These are phyloP conservation scores for Macaria notata DNA, from an alignment of 2,888 invertebrate species.

Conservation along the genomic window DNA sequence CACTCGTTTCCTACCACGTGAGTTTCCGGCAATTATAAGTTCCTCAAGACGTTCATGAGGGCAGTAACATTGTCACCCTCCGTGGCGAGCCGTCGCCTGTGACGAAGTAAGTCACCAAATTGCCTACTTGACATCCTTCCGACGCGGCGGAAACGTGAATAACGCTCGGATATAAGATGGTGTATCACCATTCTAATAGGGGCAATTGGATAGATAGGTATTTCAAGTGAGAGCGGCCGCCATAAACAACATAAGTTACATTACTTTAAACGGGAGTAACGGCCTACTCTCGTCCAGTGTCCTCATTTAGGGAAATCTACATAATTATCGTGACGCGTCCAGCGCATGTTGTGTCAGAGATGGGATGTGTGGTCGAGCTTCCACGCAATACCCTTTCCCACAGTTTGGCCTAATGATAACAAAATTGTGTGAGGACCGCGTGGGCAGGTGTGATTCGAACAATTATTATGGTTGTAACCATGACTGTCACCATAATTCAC, in stretches of 20 bases:
- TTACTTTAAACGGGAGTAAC: conserved; percentile 38
- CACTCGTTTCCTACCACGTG: conserved; percentile 65
- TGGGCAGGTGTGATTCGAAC: conserved; percentile 71
- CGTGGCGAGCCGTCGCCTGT: conserved; percentile 64
- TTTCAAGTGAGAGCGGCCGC: conserved; percentile 36
- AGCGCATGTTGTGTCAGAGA: conserved; percentile 28
- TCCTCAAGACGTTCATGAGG: conserved; percentile 66
- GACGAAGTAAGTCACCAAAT: conserved; percentile 68
- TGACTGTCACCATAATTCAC: conserved; percentile 57
- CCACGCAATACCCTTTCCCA: conserved; percentile 50
- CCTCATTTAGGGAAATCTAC: conserved; percentile 35
- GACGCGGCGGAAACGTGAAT: conserved; percentile 58
- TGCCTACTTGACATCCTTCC: conserved; percentile 63
- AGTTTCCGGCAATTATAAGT: conserved; percentile 78
- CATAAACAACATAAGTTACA: conserved; percentile 30
- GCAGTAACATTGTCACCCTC: conserved; percentile 64
- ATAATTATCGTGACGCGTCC: conserved; percentile 33
- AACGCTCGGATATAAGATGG: conserved; percentile 47
- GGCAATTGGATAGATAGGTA: conserved; percentile 44
- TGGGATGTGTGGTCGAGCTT: conserved; percentile 30
- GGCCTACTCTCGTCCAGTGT: conserved; percentile 30
- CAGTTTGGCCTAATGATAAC: conserved; percentile 53
- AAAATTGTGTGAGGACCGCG: conserved; percentile 45
- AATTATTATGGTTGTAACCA: conserved; percentile 54
- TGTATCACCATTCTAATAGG: conserved; percentile 42